Conservation (phyloP, 2,113 vertebrate genomes). For the Eulemur rufifrons region DNA sequence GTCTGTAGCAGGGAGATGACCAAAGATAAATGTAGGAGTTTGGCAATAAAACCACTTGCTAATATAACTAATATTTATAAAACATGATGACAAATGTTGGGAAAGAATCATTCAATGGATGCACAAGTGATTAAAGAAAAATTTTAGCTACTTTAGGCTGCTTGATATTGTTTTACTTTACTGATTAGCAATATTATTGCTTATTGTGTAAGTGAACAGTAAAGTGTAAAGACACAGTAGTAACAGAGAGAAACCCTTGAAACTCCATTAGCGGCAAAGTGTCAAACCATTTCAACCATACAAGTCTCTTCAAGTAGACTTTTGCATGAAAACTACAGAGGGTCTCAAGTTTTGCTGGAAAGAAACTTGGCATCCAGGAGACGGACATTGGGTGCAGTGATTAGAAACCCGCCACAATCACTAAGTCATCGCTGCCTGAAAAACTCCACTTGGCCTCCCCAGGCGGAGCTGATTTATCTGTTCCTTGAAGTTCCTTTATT, state of each 20-base stretch:
- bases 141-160: not conserved
- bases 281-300: not conserved
- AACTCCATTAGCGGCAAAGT: not conserved
- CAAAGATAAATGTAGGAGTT: not conserved
- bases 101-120: not conserved
- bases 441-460: not conserved
- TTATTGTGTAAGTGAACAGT: not conserved
- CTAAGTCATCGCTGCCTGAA: not conserved
- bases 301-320: not conserved
- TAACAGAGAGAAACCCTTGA: not conserved
- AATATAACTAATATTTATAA: not conserved
- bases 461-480: fast-evolving
- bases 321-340: not conserved
- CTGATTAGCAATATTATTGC: not conserved
- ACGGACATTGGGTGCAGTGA: not conserved
- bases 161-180: not conserved
- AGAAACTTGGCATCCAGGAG: not conserved
- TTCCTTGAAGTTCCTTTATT: not conserved
- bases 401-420: not conserved
- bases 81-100: not conserved
- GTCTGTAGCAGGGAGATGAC: not conserved
- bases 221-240: not conserved
- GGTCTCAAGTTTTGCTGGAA: not conserved
- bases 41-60: not conserved
- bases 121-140: not conserved